Evolutionary conservation across 2,888 invertebrate genomes (phyloP), one percentile per base, ranked within the genome.

Genomic region (Agrotis puta): DNA sequence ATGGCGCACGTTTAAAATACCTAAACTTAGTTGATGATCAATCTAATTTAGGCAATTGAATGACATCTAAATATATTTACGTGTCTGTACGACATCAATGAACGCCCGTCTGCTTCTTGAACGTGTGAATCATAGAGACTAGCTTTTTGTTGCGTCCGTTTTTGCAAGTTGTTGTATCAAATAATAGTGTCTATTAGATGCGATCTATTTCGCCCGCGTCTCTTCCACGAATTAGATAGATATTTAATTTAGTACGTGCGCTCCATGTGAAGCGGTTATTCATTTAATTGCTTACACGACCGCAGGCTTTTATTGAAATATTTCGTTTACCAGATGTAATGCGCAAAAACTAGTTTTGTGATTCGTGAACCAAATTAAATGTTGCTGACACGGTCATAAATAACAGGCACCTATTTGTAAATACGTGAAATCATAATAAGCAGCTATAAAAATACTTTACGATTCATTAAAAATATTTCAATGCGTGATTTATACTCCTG

Each of bases 201-300:
- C 70, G 82, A 86, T 90, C 86, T 78, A 85, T 86, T 83, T 85
- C 81, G 78, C 77, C 77, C 73, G 62, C 77, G 82, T 65, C 69
- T 82, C 79, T 69, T 84, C 63, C 69, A 54, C 66, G 74, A 83
- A 87, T 86, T 39, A 76, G 82, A 82, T 83, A 85, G 83, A 84
- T 83, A 84, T 79, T 85, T 79, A 84, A 88, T 88, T 88, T 70
- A 73, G 84, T 79, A 66, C 73, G 79, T 79, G 75, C 58, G 54
- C 70, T 80, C 75, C 75, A 77, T 79, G 77, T 74, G 70, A 73
- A 57, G 53, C 51, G 67, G 69, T 74, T 75, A 70, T 33, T 65
- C 64, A 45, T 74, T 79, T 80, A 74, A 85, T 83, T 77, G 76
- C 79, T 74, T 68, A 64, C 64, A 70, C 66, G 65, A 72, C 39